Evolutionary conservation across 2,113 vertebrate genomes (phyloP), one percentile per base, ranked within the genome.

Genomic region (Columba livia): DNA sequence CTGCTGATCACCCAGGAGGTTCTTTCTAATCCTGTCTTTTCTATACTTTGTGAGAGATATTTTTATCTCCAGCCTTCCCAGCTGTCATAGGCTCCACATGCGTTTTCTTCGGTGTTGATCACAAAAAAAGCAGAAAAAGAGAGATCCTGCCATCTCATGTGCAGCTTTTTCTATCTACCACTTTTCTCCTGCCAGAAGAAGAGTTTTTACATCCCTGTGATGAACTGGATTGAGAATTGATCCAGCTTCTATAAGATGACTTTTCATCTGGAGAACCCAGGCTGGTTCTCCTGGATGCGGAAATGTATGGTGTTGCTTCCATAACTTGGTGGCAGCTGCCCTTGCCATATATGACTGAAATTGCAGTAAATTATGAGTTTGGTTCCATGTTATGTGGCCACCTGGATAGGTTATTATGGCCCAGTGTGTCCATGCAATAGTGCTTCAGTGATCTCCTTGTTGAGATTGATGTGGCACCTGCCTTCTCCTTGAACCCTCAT

Each of bases 401-500:
- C 34, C 44, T 78, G 42, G 9, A 15, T 11, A 29, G 50, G 67
- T 72, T 79, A 15, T 79, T 61, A 40, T 79, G 40, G 66, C 17
- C 42, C 56, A 47, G 23, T 20, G 1, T 25, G 6, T 64, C 38
- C 17, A 3, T 25, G 24, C 21, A 47, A 14, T 32, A 71, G 57
- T 38, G 73, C 61, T 94, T 85, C 80, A 62, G 61, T 42, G 53
- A 36, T 54, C 25, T 57, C 38, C 51, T 32, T 81, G 73, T 24
- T 79, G 53, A 93, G 74, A 82, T 56, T 64, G 38, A 71, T 79
- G 26, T 85, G 44, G 10, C 85, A n/a, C 34, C 53, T 94, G 84
- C 65, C 84, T 61, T 93, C 69, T 79, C 48, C 11, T 26, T 96
- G 81, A 53, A 53, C 88, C 47, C n/a, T 88, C n/a, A 13, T 85